Conservation (phyloP, 2,113 vertebrate genomes). For the Ranitomeya imitator region DNA sequence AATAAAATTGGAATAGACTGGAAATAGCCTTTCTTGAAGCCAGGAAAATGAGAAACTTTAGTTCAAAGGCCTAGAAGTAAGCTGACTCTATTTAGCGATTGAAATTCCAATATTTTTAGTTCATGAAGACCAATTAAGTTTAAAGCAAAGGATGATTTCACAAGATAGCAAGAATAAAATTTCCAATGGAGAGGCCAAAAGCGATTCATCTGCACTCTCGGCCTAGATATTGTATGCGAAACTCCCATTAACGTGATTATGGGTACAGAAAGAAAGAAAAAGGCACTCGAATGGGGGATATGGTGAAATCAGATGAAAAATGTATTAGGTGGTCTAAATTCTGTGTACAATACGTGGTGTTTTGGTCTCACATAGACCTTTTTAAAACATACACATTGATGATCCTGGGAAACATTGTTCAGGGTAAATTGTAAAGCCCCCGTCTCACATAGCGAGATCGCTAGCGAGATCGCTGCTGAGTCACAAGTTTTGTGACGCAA, state of each 20-base stretch:
- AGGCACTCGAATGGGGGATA: too few species aligned
- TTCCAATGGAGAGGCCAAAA: constrained; percentile 38
- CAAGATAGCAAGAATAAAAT: constrained; percentile 19
- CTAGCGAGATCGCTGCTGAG: too few species aligned
- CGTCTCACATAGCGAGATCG: too few species aligned
- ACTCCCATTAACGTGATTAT: constrained; percentile 10
- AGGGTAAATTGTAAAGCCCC: too few species aligned
- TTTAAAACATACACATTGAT: too few species aligned
- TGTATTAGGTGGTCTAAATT: too few species aligned
- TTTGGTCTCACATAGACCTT: too few species aligned
- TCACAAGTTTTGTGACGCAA: too few species aligned
- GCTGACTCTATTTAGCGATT: constrained; percentile 29
- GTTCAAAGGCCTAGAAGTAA: constrained; percentile 21
- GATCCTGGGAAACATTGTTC: too few species aligned
- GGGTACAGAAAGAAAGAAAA: constrained; percentile 25
- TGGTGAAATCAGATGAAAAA: too few species aligned
- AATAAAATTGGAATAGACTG: constrained; percentile 32
- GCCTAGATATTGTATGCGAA: not conserved
- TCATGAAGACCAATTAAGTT: constrained; percentile 18
- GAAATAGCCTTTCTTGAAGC: constrained; percentile 28
- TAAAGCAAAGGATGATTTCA: constrained; percentile 46
- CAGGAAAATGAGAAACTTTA: constrained; percentile 46
- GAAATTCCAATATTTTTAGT: constrained; percentile 41
- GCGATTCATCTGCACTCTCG: constrained; percentile 6
- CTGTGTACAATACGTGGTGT: too few species aligned